Conservation (phyloP, 1,140 invertebrate species). For the Triops cancriformis region DNA sequence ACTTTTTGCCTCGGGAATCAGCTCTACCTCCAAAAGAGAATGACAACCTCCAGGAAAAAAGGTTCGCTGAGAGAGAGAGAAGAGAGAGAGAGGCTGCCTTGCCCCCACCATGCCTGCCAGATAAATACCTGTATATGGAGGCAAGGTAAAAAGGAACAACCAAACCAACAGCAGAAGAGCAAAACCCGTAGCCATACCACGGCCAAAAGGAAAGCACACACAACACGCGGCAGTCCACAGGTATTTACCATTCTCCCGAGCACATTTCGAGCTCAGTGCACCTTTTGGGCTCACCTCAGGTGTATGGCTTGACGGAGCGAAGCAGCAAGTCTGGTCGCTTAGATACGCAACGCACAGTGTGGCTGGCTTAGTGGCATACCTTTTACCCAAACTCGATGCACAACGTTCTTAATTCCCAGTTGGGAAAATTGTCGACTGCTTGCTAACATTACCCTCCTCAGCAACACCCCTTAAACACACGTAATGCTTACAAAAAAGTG, state of each 20-base stretch:
- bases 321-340: background rate
- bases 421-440: background rate
- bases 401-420: background rate
- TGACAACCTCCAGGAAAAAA: conserved; percentile 10
- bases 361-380: background rate
- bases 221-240: conserved; percentile 1
- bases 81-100: background rate
- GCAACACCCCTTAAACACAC: background rate
- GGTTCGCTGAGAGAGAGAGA: background rate
- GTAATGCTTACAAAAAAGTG: background rate
- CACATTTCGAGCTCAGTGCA: conserved; percentile 9
- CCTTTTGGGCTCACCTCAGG: conserved; percentile 12
- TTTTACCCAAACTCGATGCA: background rate
- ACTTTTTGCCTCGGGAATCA: conserved; percentile 10
- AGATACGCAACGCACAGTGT: background rate
- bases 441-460: background rate
- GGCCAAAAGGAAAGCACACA: background rate
- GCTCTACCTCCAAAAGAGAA: conserved; percentile 7
- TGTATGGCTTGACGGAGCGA: background rate
- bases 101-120: background rate
- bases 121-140: conserved; percentile 14
- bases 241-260: conserved; percentile 10
- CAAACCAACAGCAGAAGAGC: background rate
- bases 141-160: background rate
- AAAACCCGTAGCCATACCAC: background rate